Base-by-base conservation (phyloP, 2,888 invertebrate genomes). In the Hemaris fuciformis region DNA sequence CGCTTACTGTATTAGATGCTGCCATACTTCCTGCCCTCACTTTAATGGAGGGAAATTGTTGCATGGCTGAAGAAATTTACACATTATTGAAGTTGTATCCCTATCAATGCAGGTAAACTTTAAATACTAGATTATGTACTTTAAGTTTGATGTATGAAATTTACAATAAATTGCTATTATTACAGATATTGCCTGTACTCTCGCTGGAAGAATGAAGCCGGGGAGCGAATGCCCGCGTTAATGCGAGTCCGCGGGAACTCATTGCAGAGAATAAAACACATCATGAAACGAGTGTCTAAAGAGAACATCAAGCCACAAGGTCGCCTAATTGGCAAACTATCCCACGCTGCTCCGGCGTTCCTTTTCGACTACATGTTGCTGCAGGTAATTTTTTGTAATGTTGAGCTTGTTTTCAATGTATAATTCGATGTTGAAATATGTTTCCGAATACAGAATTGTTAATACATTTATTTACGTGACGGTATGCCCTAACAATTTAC, bases 261-360 rank as follows among this genome's bases (percentile, higher is more conserved):
- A 0, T 94, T 98, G 70, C 98, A 98, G 79, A 95, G 97, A 77
- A 97, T 99, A 57, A 98, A 98, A 83, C 98, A 98, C 70, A 96
- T 99, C 41, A 98, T 99, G 98, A 99, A 99, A 90, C 95, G 97
- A 66, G 98, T 98, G 41, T 98, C 98, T 75, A 99, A 99, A 83
- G 99, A 99, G 85, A 99, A 99, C 78, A 98, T 99, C 5, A 99
- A 99, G 85, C 98, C 97, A 1, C 97, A 98, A 65, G 99, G 99
- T 0, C 94, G 99, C 64, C 95, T 97, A 57, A 97, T 99, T 68
- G 99, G 99, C 13, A 99, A 99, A 92, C 93, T 99, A 34, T 98
- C 98, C 25, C 99, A 99, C 84, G 98, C 97, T 58, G 97, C 98
- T 46, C 99, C 99, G 0, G 97, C 97, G 7, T 96, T 98, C 76